Percentiles rank a stretch among this genome's conserved stretches.
phyloP scores from a whole-genome alignment of 2,888 invertebrate genomes.

The Monoplex corrugatus region DNA sequence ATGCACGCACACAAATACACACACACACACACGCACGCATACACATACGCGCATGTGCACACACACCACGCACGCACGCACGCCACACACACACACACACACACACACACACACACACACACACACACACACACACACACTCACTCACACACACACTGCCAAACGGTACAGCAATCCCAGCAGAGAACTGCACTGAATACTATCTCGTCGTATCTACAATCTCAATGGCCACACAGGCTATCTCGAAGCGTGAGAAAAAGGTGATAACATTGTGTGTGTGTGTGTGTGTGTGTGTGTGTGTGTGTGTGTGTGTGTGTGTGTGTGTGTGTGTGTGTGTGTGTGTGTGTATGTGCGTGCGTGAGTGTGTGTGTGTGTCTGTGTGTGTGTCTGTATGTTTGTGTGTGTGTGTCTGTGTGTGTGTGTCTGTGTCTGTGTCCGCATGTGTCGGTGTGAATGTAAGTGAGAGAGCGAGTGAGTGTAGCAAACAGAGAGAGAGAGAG shows the following conservation, averaged over 20 bases:
- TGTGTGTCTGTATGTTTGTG: background rate
- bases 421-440: no score
- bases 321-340: background rate
- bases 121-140: background rate
- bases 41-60: background rate
- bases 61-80: background rate
- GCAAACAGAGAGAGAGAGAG: no score
- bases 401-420: no score
- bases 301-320: background rate
- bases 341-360: background rate
- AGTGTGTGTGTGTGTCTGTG: background rate
- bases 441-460: no score
- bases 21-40: background rate
- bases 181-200: no score
- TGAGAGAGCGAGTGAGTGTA: no score
- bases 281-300: background rate
- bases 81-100: background rate
- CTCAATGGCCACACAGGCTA: no score
- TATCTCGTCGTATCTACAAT: no score
- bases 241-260: no score
- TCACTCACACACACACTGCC: background rate
- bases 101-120: background rate
- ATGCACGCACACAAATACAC: background rate
- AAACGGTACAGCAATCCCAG: no score
- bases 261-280: no score